Evolutionary conservation across 1,140 invertebrate genomes (phyloP), one percentile per base, ranked within the genome.

Genomic region (Aphelinus certus): DNA sequence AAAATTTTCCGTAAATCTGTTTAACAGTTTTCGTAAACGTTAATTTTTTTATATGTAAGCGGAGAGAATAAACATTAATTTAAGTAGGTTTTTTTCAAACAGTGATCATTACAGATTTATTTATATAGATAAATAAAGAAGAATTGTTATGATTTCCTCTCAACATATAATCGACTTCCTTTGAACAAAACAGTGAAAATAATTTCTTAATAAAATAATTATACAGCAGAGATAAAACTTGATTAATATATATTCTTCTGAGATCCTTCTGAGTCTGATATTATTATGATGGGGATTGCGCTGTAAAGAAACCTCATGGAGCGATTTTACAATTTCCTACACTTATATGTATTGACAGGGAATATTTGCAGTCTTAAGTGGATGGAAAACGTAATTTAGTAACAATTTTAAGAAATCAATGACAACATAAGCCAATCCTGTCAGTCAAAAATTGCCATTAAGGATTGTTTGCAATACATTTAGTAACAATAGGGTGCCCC

Each of bases 1-100:
- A 64, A 65, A 56, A 43, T 45, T 45, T 73, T 49, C n/a, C 26
- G 48, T 55, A 46, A 72, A 65, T 72, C 62, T 72, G 48, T 73
- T 2, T 56, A 67, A 67, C 62, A 73, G 60, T 51, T 47, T 55
- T 71, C 49, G 49, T 71, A 64, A 5, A 47, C 43, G n/a, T 68
- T 57, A 68, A 47, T 47, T 49, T 49, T 69, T 53, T 58, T 60
- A 3, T 69, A 49, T 69, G 49, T 69, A 58, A 7, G 47, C 45
- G 42, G n/a, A 63, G 2, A 42, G 10, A 66, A 5, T 57, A 57
- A 7, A n/a, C 7, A 49, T 64, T 64, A 64, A 64, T 64, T 64
- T 64, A 64, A 64, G 67, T 69, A 69, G 45, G 46, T 45, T 3
- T 60, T 68, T 26, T 3, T 45, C 67, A n/a, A 69, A 58, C 4